Conservation (phyloP, 1,140 invertebrate species). For the Polypedilum pembai region DNA sequence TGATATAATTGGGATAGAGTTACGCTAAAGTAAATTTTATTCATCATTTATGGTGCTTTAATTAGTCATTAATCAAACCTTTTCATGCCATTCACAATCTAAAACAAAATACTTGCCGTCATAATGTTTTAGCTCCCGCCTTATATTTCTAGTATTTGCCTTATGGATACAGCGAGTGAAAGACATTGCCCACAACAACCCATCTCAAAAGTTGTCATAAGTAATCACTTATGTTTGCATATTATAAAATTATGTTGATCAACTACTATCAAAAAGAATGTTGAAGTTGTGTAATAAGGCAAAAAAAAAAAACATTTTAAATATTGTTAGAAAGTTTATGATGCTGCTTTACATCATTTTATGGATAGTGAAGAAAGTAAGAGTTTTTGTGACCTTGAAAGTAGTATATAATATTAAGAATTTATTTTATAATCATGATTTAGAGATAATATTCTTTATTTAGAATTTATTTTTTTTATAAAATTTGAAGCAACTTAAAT, state of each 20-base stretch:
- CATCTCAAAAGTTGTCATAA: not conserved
- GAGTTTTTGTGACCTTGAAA: too few relatives aligned
- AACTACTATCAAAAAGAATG: not conserved
- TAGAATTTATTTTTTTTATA: not conserved
- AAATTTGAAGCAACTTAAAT: too few relatives aligned
- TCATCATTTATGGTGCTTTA: not conserved
- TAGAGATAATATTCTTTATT: too few relatives aligned
- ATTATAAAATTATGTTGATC: too few relatives aligned
- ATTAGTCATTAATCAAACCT: not conserved
- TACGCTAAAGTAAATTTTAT: not conserved
- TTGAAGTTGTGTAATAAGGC: not conserved
- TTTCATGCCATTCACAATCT: too few relatives aligned
- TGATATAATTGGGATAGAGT: not conserved
- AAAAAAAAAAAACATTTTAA: not conserved
- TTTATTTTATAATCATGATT: too few relatives aligned
- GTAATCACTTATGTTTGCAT: too few relatives aligned
- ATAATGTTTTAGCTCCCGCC: too few relatives aligned
- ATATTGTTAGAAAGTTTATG: not conserved
- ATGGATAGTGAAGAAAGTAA: not conserved
- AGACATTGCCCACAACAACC: not conserved
- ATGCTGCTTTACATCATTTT: not conserved
- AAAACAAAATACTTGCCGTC: too few relatives aligned
- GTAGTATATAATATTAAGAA: too few relatives aligned
- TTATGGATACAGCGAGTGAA: not conserved
- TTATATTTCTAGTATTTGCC: not conserved